These are phyloP conservation scores for Calosoma granatense DNA, from an alignment of 1,140 invertebrate genomes.

Conservation along the genomic window DNA sequence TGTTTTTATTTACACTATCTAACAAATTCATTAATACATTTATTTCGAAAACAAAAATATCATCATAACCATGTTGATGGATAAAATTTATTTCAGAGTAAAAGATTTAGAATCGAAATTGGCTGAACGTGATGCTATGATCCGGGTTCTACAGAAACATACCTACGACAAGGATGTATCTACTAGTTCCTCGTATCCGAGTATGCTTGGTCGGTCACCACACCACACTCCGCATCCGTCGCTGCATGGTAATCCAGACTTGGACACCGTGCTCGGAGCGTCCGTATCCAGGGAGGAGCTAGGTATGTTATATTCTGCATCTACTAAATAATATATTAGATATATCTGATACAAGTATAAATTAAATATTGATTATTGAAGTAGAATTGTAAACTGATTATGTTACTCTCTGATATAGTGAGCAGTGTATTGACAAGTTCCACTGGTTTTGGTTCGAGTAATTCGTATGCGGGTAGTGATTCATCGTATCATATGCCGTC, in stretches of 20 bases:
- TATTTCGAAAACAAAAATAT: no score
- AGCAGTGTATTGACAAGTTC: conserved; percentile 45
- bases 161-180: conserved; percentile 55
- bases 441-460: conserved; percentile 47
- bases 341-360: not conserved
- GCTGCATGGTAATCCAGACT: conserved; percentile 33
- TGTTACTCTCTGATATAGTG: conserved; percentile 27
- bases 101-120: conserved; percentile 82
- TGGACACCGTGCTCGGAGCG: conserved; percentile 33
- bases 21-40: no score
- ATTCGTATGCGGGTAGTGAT: conserved; percentile 47
- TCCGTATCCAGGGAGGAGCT: conserved; percentile 38
- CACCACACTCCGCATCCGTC: conserved; percentile 43
- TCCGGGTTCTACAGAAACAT: conserved; percentile 75
- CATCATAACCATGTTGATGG: no score
- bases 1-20: no score
- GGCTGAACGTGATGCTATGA: conserved; percentile 82
- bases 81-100: conserved; percentile 50
- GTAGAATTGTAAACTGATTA: no score
- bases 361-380: no score
- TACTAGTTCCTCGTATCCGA: conserved; percentile 30
- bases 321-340: not conserved
- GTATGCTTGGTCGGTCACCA: conserved; percentile 37
- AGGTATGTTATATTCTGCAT: conserved; percentile 27
- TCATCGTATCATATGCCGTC: conserved; percentile 34